Evolutionary conservation across 2,888 invertebrate species (phyloP).

Genomic region (Limnephilus rhombicus): DNA sequence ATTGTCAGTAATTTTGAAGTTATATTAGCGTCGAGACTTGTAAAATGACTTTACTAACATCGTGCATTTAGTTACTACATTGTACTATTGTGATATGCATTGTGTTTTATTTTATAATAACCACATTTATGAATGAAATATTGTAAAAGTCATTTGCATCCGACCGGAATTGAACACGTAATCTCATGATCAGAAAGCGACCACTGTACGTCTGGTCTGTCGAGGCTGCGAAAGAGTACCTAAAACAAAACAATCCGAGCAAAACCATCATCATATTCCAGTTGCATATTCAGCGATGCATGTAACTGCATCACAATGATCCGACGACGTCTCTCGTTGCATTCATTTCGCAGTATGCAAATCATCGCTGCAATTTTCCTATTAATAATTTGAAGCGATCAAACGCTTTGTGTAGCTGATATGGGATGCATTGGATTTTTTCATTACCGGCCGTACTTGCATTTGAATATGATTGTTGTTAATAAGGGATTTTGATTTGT

Average conservation of each 20-base stretch:
- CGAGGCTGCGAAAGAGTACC: neutral
- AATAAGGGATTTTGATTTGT: slow-evolving; percentile 2
- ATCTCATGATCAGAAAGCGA: neutral
- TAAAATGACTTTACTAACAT: neutral
- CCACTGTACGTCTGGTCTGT: neutral
- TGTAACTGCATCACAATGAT: slow-evolving; percentile 56
- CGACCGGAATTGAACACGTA: neutral
- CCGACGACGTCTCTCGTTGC: slow-evolving; percentile 46
- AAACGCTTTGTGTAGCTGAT: slow-evolving; percentile 39
- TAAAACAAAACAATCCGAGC: slow-evolving; percentile 19
- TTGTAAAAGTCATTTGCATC: neutral
- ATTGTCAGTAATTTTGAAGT: neutral
- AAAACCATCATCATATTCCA: neutral
- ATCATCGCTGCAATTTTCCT: slow-evolving; percentile 56
- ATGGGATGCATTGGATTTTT: slow-evolving; percentile 34
- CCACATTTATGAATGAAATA: neutral
- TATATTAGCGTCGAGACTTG: neutral
- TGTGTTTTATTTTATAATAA: neutral
- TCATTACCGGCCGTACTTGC: neutral
- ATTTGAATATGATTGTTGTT: neutral
- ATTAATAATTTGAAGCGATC: slow-evolving; percentile 58
- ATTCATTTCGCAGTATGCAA: slow-evolving; percentile 54
- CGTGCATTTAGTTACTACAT: neutral
- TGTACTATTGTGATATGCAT: neutral
- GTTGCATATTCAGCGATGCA: slow-evolving; percentile 51